These are phyloP conservation scores for Petrocephalus microphthalmus DNA, from an alignment of 2,113 vertebrate genomes.

Conservation along the genomic window DNA sequence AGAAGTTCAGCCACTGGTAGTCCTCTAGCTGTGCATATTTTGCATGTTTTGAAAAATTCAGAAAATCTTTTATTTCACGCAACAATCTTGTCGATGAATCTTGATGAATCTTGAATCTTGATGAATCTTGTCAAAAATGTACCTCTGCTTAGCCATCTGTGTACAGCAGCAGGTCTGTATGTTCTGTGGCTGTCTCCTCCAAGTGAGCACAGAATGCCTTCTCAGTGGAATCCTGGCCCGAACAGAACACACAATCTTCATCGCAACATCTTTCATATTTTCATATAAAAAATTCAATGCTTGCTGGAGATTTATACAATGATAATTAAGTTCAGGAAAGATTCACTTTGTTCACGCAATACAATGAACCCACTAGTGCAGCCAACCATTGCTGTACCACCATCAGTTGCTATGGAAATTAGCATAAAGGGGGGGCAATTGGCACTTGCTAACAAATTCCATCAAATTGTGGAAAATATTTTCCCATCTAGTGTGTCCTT, in stretches of 20 bases:
- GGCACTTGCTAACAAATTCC: conserved; percentile 18
- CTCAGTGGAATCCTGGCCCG: conserved; percentile 22
- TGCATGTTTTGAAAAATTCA: conserved; percentile 19
- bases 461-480: conserved; percentile 27
- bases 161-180: conserved; percentile 21
- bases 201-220: conserved; percentile 21
- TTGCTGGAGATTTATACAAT: conserved; percentile 31
- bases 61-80: conserved; percentile 25
- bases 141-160: conserved; percentile 19
- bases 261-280: conserved; percentile 26
- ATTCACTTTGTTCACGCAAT: neutral
- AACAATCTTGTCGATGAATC: no score
- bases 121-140: conserved; percentile 18
- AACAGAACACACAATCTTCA: conserved; percentile 30
- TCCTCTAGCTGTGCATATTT: conserved; percentile 24
- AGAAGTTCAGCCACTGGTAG: conserved; percentile 1
- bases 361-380: conserved; percentile 6
- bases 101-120: conserved; percentile 10
- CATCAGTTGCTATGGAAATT: conserved; percentile 21
- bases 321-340: conserved; percentile 20
- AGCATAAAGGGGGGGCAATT: conserved; percentile 14
- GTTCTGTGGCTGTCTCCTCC: neutral
- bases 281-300: conserved; percentile 20
- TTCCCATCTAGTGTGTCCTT: conserved; percentile 16
- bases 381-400: conserved; percentile 20